Evolutionary conservation across 1,140 invertebrate genomes (phyloP), one percentile per base, ranked within the genome.

Genomic region (Aricia agestis): DNA sequence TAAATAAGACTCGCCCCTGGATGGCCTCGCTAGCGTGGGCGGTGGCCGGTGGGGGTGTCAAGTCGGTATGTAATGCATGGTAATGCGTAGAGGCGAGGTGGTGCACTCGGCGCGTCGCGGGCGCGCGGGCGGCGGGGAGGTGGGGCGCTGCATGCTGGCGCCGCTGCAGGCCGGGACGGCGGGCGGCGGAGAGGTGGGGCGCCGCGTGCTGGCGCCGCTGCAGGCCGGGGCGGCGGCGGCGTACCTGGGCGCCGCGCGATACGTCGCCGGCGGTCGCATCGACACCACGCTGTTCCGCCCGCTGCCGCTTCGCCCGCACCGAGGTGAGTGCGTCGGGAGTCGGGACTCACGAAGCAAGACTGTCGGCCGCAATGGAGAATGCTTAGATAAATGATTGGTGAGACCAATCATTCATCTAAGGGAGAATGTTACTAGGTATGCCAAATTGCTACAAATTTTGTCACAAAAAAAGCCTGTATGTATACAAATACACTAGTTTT

Each of bases 231-330:
- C 85, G 1, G 85, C 84, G 11, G 84, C 80, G 25, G 81, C 82
- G 1, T 89, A 89, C 75, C 76, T 89, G n/a, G 81, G 85, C 73
- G 79, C 84, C 10, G 79, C 83, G 73, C 82, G 85, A 11, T 88
- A 87, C 74, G 84, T 88, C 41, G 84, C 87, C 57, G 87, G 87
- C 72, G 71, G 80, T 0, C 73, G 83, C 11, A 87, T 87, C 67
- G 87, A 86, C 74, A 87, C 85, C 15, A 80, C 85, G 9, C 80
- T 89, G 15, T 87, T 89, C 70, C 84, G 82, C 2, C 76, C 84
- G 25, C 66, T 87, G 4, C 76, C 82, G 15, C 69, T 86, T 17
- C 76, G 80, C 9, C 59, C 83, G 6, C 86, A 85, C 52, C 79
- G 78, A 42, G 86, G 86, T 86, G 75, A 0, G 36, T 86, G 75